These are phyloP conservation scores for Spea bombifrons DNA, from an alignment of 2,113 vertebrate genomes.

Conservation along the genomic window DNA sequence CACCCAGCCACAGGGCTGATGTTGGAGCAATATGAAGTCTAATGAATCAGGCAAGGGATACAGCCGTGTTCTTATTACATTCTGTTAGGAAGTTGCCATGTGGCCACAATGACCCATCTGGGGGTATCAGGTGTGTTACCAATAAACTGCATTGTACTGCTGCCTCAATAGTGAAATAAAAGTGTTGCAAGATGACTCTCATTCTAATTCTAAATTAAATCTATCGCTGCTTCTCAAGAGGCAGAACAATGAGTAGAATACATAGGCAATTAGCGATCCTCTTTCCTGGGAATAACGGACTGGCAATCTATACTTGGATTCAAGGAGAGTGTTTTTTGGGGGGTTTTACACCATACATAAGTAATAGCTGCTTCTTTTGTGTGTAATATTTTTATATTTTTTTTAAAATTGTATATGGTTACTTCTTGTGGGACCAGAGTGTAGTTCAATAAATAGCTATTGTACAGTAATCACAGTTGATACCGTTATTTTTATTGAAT, in stretches of 20 bases:
- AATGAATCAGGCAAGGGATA: neutral
- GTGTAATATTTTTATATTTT: too few species aligned
- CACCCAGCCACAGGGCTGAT: neutral
- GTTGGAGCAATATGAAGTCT: neutral
- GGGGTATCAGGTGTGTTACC: conserved; percentile 15
- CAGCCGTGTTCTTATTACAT: neutral
- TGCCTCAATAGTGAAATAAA: neutral
- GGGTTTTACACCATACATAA: too few species aligned
- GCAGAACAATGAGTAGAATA: neutral
- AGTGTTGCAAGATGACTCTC: conserved; percentile 1
- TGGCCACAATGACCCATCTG: conserved; percentile 14
- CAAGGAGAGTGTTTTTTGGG: too few species aligned
- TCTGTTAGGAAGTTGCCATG: neutral
- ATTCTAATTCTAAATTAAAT: conserved; percentile 9
- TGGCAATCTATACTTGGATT: neutral
- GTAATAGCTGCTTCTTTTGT: too few species aligned
- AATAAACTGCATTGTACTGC: neutral
- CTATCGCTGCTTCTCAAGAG: neutral
- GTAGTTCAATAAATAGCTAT: too few species aligned
- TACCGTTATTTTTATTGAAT: too few species aligned
- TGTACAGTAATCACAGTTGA: too few species aligned
- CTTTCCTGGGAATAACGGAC: neutral
- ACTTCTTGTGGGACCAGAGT: too few species aligned
- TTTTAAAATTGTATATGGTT: too few species aligned
- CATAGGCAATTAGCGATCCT: neutral